These are phyloP conservation scores for Geopemphigus sp. DNA, from an alignment of 1,140 invertebrate species.

Conservation along the genomic window DNA sequence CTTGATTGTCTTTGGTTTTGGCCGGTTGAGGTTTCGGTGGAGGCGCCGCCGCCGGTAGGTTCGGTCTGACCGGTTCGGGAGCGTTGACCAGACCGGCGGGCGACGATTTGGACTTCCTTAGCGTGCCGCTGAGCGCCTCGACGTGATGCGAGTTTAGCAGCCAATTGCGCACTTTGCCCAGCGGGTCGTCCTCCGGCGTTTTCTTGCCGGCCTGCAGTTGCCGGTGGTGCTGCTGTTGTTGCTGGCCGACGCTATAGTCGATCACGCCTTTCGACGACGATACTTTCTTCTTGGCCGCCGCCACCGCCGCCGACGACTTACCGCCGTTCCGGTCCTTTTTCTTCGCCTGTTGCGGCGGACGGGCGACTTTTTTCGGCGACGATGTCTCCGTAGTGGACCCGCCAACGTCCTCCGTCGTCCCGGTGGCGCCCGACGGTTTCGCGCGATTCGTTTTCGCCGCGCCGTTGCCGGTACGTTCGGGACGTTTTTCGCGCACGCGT, in stretches of 20 bases:
- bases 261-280: conserved; percentile 37
- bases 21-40: conserved; percentile 19
- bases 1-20: conserved; percentile 59
- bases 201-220: not conserved
- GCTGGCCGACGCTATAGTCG: conserved; percentile 17
- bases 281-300: conserved; percentile 12
- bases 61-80: not conserved
- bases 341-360: too few relatives aligned
- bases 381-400: conserved; percentile 5
- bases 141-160: conserved; percentile 67
- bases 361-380: not conserved
- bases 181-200: conserved; percentile 63
- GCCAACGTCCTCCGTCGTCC: not conserved
- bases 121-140: conserved; percentile 51
- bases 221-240: not conserved
- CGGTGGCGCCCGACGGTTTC: too few relatives aligned
- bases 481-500: conserved; percentile 63
- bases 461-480: conserved; percentile 50
- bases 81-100: conserved; percentile 60
- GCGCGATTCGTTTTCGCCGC: conserved; percentile 44
- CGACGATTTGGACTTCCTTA: conserved; percentile 70
- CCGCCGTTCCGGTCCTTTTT: conserved; percentile 6
- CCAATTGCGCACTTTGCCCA: conserved; percentile 81
- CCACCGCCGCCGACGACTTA: too few relatives aligned
- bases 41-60: too few relatives aligned